Evolutionary conservation across 2,888 invertebrate species (phyloP).

Genomic region (Lochmaea capreae): DNA sequence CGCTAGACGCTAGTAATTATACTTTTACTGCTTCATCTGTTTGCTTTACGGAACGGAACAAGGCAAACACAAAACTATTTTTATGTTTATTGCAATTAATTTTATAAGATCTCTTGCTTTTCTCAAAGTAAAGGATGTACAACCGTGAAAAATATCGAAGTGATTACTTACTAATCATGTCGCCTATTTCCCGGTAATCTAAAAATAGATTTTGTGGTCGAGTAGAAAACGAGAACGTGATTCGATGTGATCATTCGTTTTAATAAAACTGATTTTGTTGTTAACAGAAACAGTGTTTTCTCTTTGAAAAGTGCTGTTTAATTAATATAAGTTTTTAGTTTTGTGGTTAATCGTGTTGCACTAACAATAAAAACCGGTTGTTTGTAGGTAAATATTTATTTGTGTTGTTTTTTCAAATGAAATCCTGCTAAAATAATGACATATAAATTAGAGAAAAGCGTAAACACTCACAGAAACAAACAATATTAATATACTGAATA

Average conservation of each 20-base stretch:
- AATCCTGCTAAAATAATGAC: background rate
- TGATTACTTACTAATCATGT: constrained; percentile 16
- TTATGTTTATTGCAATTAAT: constrained; percentile 9
- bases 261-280: background rate
- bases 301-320: background rate
- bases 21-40: background rate
- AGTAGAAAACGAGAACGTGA: constrained; percentile 8
- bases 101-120: constrained; percentile 4
- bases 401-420: background rate
- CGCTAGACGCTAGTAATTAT: background rate
- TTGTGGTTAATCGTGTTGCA: background rate
- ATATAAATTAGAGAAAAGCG: too few relatives aligned
- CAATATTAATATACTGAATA: too few relatives aligned
- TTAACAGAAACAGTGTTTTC: background rate
- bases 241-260: constrained; percentile 5
- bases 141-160: constrained; percentile 11
- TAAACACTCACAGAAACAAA: too few relatives aligned
- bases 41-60: background rate
- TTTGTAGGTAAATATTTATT: constrained; percentile 1
- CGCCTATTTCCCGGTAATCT: constrained; percentile 5
- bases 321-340: background rate
- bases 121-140: constrained; percentile 13
- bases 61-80: constrained; percentile 8
- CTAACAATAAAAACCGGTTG: background rate
- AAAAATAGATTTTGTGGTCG: constrained; percentile 13